Evolutionary conservation across 2,888 invertebrate species (phyloP), one percentile per base, ranked within the genome.

Genomic region (Nematopogon swammerdamellus): DNA sequence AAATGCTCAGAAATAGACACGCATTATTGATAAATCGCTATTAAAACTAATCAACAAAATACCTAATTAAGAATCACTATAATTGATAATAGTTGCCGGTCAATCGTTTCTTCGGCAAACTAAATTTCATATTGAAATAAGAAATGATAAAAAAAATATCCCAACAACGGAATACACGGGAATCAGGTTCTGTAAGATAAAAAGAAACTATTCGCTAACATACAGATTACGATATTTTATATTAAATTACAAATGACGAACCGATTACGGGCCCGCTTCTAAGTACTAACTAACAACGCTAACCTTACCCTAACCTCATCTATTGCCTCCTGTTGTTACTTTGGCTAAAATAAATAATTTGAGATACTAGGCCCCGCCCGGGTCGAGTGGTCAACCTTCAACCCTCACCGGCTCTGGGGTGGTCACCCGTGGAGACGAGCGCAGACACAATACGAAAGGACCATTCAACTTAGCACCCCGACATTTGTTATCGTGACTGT

Each of bases 21-120:
- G 18, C 20, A 17, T 18, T 25, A n/a, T 14, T 46, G n/a, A 17
- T 46, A 30, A 47, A 48, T 44, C 16, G 25, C 47, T 36, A 19
- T 18, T 47, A 46, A 47, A 47, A 47, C 30, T 20, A 47, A 46
- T 30, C 46, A 47, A 47, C 36, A 47, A 47, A 30, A 47, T 36
- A 36, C 36, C 17, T 47, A 47, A 30, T 18, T 47, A 47, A 47
- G 18, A 47, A 18, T 36, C n/a, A 36, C 36, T 36, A 25, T n/a
- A 25, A 10, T 25, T 25, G 10, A 10, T 25, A 36, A 36, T 36
- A 36, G 36, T 36, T 14, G n/a, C 36, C 25, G 25, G 5, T 6
- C 25, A 25, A 25, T 25, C n/a, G n/a, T n/a, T n/a, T n/a, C n/a
- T n/a, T 25, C 25, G 25, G 25, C 25, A 25, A 25, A 25, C n/a